phyloP scores from a whole-genome alignment of 1,140 invertebrate genomes.

The Drosophila mauritiana region DNA sequence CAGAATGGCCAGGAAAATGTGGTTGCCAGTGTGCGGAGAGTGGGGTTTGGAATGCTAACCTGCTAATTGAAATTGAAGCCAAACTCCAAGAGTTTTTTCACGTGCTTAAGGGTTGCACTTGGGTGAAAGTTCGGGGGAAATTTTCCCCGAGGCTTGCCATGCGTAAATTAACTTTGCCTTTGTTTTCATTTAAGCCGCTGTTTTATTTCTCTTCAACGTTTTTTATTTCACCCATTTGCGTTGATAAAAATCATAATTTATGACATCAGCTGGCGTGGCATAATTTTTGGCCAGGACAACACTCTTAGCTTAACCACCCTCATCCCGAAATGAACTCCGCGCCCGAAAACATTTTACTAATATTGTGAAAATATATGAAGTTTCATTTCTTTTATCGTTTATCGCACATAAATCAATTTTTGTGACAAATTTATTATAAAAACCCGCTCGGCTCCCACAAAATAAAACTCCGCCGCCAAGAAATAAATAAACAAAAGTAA shows the following conservation, averaged over 20 bases:
- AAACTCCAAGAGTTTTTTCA: constrained; percentile 18
- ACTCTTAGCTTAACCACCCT: constrained; percentile 31
- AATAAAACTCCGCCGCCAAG: constrained; percentile 31
- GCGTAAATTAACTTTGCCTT: constrained; percentile 74
- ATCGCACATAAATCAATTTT: constrained; percentile 84
- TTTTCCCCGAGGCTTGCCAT: constrained; percentile 47
- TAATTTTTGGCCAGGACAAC: constrained; percentile 58
- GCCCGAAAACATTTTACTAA: constrained; percentile 46
- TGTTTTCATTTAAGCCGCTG: constrained; percentile 53
- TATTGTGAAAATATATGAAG: constrained; percentile 64
- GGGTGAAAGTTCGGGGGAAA: background rate
- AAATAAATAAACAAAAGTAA: constrained; percentile 42
- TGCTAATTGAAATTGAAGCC: constrained; percentile 65
- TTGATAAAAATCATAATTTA: constrained; percentile 84
- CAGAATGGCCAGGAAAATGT: background rate
- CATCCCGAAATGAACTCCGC: background rate
- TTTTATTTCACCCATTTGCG: constrained; percentile 80
- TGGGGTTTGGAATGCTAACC: constrained; percentile 13
- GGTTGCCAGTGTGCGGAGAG: background rate
- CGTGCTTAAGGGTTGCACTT: constrained; percentile 55
- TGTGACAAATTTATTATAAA: constrained; percentile 84
- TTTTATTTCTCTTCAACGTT: constrained; percentile 56
- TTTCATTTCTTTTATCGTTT: constrained; percentile 78
- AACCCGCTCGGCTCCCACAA: constrained; percentile 46
- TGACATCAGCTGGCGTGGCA: constrained; percentile 74